Base-by-base conservation (phyloP, 2,888 invertebrate species). In the Metellina segmentata region DNA sequence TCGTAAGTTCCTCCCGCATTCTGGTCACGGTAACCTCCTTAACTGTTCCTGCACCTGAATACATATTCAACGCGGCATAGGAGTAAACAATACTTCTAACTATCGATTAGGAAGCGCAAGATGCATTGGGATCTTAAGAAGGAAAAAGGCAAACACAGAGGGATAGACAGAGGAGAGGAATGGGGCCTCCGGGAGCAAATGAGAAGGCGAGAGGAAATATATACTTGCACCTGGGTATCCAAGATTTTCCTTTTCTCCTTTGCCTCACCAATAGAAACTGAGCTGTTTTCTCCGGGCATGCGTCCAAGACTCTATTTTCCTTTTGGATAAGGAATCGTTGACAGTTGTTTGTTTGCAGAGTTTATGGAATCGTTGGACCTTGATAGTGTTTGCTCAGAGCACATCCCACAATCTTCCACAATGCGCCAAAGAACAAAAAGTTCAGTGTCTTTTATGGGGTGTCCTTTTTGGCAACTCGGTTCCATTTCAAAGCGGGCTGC, bases 1-100 rank as follows among this genome's bases (percentile, higher is more conserved):
- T 49, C 61, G 9, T 52, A 16, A 19, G 51, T 77, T 34, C 71
- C 16, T 77, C 77, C 72, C 52, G 71, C 70, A 90, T 90, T 78
- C 89, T n/a, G 61, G 89, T 90, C 89, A 90, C 89, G 89, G 78
- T 75, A 83, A 16, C 53, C 61, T 79, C 61, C 85, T 90, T 90
- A 90, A 90, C 89, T 85, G 78, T 83, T 85, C 89, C 78, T n/a
- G 89, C 51, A 72, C 48, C 83, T 70, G 89, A 90, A 90, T 90
- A 90, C 89, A 90, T 90, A 90, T 90, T 90, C 89, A 90, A 82
- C 82, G 81, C 61, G 81, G 82, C 89, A 82, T 77, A 34, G 53
- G 79, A 79, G 89, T 90, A 90, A 90, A 90, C 89, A 90, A 90
- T 90, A 90, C 89, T 90, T 85, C 78, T 90, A 72, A 79, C 89